Evolutionary conservation across 2,113 vertebrate species (phyloP), one percentile per base, ranked within the genome.

Genomic region (Connochaetes taurinus): DNA sequence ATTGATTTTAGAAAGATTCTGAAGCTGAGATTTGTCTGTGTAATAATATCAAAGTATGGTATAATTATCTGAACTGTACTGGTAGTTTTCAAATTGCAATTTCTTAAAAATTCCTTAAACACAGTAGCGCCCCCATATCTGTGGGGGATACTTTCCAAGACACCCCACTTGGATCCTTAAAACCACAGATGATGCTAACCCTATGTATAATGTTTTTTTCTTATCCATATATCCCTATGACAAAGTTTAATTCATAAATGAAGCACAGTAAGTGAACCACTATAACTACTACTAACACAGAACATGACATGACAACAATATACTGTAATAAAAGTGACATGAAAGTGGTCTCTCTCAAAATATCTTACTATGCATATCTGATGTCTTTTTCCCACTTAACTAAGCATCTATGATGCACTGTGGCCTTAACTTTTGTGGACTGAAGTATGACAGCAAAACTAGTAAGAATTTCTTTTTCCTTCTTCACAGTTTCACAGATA

Each of bases 51-150:
- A 92, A 97, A 98, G 85, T 97, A 98, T 53, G 87, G 98, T 97
- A 96, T 96, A 71, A 45, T 19, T 36, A 84, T n/a, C 97, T 91
- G 97, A 98, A 97, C 91, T 98, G 97, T 98, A 98, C 98, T 98
- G 98, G 93, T 53, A 98, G 76, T 95, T 95, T 98, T 82, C 62
- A 90, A 90, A 96, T 88, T 82, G 88, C 96, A 97, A 98, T 98
- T 98, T 98, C 82, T 97, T 98, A 98, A 92, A 96, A 67, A 52
- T 97, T 98, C 98, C 96, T 95, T 98, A 95, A 98, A 78, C 94
- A 84, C n/a, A 40, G 21, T 3, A 84, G 81, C 1, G 3, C 13
- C 12, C 81, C 52, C 21, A 55, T 55, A 36, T 55, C 81, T 27
- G 33, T 25, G 7, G 52, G 52, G 81, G 52, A 84, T 40, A 27